phyloP scores from a whole-genome alignment of 1,140 invertebrate genomes.

The Drosophila malerkotliana region DNA sequence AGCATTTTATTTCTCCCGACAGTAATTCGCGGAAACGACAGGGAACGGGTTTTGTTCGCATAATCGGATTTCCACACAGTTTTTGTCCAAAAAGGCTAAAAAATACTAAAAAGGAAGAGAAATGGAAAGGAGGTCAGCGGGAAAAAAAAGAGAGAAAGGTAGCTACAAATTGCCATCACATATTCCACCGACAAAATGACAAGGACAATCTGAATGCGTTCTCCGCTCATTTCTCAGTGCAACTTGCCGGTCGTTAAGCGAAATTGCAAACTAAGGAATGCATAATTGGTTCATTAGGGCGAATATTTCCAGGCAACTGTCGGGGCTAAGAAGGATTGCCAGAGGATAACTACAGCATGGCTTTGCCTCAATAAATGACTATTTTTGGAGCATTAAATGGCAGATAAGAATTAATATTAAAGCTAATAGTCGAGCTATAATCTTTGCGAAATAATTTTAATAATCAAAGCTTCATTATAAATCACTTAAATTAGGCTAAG shows the following conservation, averaged over 20 bases:
- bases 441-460: too few relatives aligned
- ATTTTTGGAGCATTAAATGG: too few relatives aligned
- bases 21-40: constrained; percentile 65
- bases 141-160: constrained; percentile 4
- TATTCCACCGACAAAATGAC: constrained; percentile 33
- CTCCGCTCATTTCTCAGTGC: constrained; percentile 45
- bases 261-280: constrained; percentile 32
- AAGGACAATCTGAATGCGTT: constrained; percentile 32
- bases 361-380: background rate
- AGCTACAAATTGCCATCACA: constrained; percentile 14
- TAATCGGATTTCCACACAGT: constrained; percentile 70
- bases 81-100: constrained; percentile 2
- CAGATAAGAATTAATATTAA: too few relatives aligned
- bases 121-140: background rate
- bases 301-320: background rate
- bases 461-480: too few relatives aligned
- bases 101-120: background rate
- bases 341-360: background rate
- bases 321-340: background rate
- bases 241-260: constrained; percentile 30
- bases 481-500: too few relatives aligned
- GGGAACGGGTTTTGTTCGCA: constrained; percentile 68
- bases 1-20: constrained; percentile 77
- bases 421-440: too few relatives aligned
- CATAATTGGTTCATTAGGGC: constrained; percentile 38